Percentiles rank a stretch among this genome's conserved stretches.
phyloP scores from a whole-genome alignment of 1,140 invertebrate species.

The Arctopsyche grandis region DNA sequence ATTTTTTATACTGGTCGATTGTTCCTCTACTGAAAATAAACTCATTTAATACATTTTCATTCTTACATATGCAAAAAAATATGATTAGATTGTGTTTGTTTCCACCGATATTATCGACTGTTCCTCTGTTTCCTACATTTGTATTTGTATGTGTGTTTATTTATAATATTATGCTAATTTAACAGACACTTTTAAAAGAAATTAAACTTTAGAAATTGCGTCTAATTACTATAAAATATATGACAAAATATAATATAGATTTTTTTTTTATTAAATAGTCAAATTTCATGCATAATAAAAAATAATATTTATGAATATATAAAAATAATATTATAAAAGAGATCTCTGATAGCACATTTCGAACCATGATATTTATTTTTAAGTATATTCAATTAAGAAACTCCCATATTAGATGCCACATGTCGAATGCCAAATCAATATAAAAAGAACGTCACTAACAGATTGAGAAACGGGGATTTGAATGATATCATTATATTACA shows the following conservation, averaged over 20 bases:
- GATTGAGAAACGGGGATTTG: not conserved
- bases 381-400: constrained; percentile 23
- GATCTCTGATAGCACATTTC: constrained; percentile 15
- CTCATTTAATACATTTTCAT: constrained; percentile 1
- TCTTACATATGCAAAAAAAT: constrained; percentile 21
- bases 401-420: not conserved
- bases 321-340: constrained; percentile 12
- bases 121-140: too few relatives aligned
- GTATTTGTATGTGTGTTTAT: too few relatives aligned
- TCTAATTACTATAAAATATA: constrained; percentile 4
- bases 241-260: constrained; percentile 3
- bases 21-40: constrained; percentile 2
- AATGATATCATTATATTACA: constrained; percentile 14
- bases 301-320: not conserved
- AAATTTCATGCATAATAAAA: constrained; percentile 26
- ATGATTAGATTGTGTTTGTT: not conserved
- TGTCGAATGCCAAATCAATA: not conserved
- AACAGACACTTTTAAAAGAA: constrained; percentile 1
- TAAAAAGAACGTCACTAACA: not conserved
- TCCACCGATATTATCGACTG: not conserved
- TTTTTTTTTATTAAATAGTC: constrained; percentile 19
- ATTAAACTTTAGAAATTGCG: not conserved
- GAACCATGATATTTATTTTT: not conserved
- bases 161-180: too few relatives aligned
- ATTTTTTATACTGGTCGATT: constrained; percentile 5